Percentiles rank a stretch among this genome's conserved stretches.
These are phyloP conservation scores for Tenodera sinensis DNA, from an alignment of 2,888 invertebrate genomes.

Conservation along the genomic window DNA sequence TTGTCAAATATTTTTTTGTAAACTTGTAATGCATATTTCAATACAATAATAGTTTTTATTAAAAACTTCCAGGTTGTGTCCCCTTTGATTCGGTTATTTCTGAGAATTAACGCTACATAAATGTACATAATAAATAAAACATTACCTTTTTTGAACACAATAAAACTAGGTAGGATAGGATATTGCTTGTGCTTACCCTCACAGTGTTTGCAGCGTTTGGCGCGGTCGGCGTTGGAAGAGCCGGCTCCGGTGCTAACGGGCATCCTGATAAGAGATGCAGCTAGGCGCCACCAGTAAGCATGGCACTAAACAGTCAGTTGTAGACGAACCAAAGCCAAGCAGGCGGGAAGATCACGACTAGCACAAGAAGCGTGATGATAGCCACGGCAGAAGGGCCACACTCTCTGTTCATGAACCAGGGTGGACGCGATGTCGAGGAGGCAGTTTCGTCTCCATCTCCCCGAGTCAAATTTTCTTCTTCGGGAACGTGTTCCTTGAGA, in stretches of 20 bases:
- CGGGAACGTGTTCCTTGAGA: background rate
- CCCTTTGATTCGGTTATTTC: too few relatives aligned
- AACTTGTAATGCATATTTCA: too few relatives aligned
- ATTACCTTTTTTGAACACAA: too few relatives aligned
- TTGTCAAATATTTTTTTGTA: too few relatives aligned
- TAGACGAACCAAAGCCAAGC: background rate
- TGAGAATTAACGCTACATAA: too few relatives aligned
- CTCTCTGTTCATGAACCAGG: background rate
- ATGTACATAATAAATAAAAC: too few relatives aligned
- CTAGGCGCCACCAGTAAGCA: background rate
- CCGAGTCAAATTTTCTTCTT: background rate
- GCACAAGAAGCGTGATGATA: background rate
- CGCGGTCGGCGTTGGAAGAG: constrained; percentile 57
- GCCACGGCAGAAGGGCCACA: background rate
- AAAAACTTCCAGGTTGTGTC: too few relatives aligned
- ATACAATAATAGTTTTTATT: too few relatives aligned
- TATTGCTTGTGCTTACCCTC: constrained; percentile 60
- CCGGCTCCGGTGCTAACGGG: constrained; percentile 56
- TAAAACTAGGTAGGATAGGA: too few relatives aligned
- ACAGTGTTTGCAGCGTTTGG: constrained; percentile 90
- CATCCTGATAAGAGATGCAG: constrained; percentile 45
- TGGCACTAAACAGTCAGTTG: background rate
- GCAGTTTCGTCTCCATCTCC: background rate
- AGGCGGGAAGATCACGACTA: background rate
- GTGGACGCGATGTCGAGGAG: background rate